A percentile compares a stretch with the other conserved stretches of the same genome.
phyloP scores from a whole-genome alignment of 2,888 invertebrate species.

The Cheilosia soror region DNA sequence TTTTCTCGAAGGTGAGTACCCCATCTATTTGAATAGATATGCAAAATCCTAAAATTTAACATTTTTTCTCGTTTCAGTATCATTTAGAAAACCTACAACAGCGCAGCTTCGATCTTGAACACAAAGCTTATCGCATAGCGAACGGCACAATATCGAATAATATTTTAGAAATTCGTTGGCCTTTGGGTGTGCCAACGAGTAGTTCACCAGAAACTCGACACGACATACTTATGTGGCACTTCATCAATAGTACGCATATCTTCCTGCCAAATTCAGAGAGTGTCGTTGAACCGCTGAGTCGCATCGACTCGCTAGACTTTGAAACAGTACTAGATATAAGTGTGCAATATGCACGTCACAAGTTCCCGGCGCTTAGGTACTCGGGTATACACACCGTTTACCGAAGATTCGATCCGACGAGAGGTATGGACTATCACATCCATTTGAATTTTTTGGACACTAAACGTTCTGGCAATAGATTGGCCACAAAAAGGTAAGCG shows the following conservation, averaged over 20 bases:
- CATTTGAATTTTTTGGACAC: slow-evolving; percentile 87
- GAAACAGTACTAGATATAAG: slow-evolving; percentile 85
- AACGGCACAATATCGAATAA: slow-evolving; percentile 85
- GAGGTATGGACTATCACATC: slow-evolving; percentile 93
- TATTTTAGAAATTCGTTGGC: slow-evolving; percentile 88
- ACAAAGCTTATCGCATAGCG: slow-evolving; percentile 82
- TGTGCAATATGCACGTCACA: slow-evolving; percentile 84
- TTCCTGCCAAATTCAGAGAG: slow-evolving; percentile 92
- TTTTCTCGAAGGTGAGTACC: slow-evolving; percentile 87
- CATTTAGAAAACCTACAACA: slow-evolving; percentile 84
- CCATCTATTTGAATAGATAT: not conserved
- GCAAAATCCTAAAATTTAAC: slow-evolving; percentile 14
- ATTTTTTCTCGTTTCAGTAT: slow-evolving; percentile 80
- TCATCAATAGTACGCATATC: slow-evolving; percentile 93
- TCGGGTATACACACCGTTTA: slow-evolving; percentile 88
- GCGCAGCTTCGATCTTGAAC: slow-evolving; percentile 81
- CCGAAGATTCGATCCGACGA: slow-evolving; percentile 90
- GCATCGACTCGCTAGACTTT: slow-evolving; percentile 89
- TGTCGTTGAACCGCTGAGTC: slow-evolving; percentile 87
- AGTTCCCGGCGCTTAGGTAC: slow-evolving; percentile 85
- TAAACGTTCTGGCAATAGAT: slow-evolving; percentile 81
- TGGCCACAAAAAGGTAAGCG: slow-evolving; percentile 85
- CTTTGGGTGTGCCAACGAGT: slow-evolving; percentile 88
- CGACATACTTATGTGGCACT: slow-evolving; percentile 94
- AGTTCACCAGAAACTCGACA: slow-evolving; percentile 89